Percentiles rank a stretch among this genome's conserved stretches.
phyloP scores from a whole-genome alignment of 2,888 invertebrate genomes.

The Eledona agricola region DNA sequence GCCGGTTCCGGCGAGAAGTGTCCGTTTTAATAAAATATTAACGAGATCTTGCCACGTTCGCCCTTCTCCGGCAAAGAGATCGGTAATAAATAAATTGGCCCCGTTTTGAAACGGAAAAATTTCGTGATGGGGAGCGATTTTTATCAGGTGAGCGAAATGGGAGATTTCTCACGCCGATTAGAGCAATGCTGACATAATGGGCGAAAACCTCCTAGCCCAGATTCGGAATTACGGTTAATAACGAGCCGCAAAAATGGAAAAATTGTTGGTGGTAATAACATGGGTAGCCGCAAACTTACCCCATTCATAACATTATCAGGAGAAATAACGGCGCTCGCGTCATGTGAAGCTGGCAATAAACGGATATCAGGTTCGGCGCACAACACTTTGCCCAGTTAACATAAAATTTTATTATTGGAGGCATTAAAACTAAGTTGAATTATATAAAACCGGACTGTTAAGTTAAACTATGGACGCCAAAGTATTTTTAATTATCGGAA shows the following conservation, averaged over 20 bases:
- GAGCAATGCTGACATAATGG: too few relatives aligned
- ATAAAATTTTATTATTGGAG: constrained; percentile 36
- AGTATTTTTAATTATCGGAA: too few relatives aligned
- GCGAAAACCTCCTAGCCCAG: too few relatives aligned
- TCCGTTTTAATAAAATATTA: constrained; percentile 24
- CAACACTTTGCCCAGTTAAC: constrained; percentile 24
- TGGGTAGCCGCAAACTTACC: constrained; percentile 23
- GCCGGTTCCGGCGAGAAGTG: background rate
- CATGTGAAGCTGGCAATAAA: constrained; percentile 27
- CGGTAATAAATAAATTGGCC: constrained; percentile 17
- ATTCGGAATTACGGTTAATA: too few relatives aligned
- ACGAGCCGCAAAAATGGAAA: too few relatives aligned
- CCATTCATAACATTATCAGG: constrained; percentile 27
- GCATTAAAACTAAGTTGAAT: constrained; percentile 26
- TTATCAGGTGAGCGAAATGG: too few relatives aligned
- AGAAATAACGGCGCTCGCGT: constrained; percentile 17
- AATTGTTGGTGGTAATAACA: constrained; percentile 15
- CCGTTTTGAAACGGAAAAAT: constrained; percentile 9
- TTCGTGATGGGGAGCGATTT: background rate
- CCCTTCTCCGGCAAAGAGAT: constrained; percentile 16
- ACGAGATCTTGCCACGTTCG: constrained; percentile 10
- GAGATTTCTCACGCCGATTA: too few relatives aligned
- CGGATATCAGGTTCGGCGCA: constrained; percentile 26
- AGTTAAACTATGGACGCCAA: too few relatives aligned
- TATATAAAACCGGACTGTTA: constrained; percentile 12